Percentiles rank a stretch among this genome's conserved stretches.
phyloP scores from a whole-genome alignment of 2,113 vertebrate genomes.

The Epinephelus fuscoguttatus region DNA sequence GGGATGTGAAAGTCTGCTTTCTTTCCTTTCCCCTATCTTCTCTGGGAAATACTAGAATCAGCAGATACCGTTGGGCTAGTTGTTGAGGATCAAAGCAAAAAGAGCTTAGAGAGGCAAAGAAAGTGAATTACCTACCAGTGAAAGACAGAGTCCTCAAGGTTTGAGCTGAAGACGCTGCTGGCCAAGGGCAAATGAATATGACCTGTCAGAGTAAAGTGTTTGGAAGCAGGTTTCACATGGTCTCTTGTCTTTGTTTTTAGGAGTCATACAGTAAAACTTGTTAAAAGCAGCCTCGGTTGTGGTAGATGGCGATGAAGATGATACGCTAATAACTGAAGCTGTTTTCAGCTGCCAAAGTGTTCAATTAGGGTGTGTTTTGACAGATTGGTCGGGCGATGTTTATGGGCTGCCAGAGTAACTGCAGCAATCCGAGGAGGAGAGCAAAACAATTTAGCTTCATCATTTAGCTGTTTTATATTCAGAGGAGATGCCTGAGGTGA shows the following conservation, averaged over 20 bases:
- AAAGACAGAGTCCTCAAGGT: constrained; percentile 56
- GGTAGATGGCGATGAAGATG: background rate
- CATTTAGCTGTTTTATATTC: constrained; percentile 27
- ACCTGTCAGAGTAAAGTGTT: constrained; percentile 42
- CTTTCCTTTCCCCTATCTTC: constrained; percentile 36
- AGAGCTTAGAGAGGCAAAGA: constrained; percentile 61
- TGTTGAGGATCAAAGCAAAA: constrained; percentile 55
- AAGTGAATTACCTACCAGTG: constrained; percentile 55
- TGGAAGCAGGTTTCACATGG: constrained; percentile 6
- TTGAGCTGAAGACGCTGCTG: constrained; percentile 7
- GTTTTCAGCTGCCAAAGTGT: background rate
- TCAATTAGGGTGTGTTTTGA: constrained; percentile 29
- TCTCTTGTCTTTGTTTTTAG: background rate
- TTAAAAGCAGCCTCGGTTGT: background rate
- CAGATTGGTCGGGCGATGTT: constrained; percentile 12
- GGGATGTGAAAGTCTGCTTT: constrained; percentile 74
- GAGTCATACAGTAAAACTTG: background rate
- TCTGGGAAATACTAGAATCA: constrained; percentile 63
- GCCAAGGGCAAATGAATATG: constrained; percentile 42
- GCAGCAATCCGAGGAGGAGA: constrained; percentile 5
- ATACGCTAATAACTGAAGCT: background rate
- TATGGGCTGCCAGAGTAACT: constrained; percentile 9
- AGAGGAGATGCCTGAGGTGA: constrained; percentile 30
- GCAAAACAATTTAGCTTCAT: constrained; percentile 37
- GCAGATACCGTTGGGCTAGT: constrained; percentile 55